Percentiles rank a stretch among this genome's conserved stretches.
Conservation (phyloP, 2,797 vertebrate genomes). For the Melanogrammus aeglefinus region DNA sequence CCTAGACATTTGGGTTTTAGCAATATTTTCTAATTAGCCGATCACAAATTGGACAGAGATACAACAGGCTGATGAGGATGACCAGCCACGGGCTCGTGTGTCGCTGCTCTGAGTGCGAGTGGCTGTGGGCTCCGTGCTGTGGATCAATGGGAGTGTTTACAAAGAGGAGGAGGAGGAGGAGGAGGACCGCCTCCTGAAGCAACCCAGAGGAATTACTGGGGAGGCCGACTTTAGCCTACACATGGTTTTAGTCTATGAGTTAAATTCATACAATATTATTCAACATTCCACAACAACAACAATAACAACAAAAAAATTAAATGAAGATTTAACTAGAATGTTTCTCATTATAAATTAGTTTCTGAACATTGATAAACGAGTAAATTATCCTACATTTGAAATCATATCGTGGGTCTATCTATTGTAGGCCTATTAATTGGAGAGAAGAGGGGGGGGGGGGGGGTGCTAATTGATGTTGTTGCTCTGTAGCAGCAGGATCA, state of each 20-base stretch:
- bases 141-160: slow-evolving; percentile 71
- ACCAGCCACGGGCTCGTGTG: slow-evolving; percentile 20
- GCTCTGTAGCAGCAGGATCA: background rate
- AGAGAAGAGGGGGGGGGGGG: background rate
- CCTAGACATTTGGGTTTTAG: background rate
- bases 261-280: background rate
- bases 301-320: background rate
- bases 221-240: too few relatives aligned
- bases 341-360: background rate
- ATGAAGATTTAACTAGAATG: background rate
- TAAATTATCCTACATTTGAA: background rate
- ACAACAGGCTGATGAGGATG: slow-evolving; percentile 18
- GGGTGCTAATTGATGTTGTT: background rate
- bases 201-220: too few relatives aligned
- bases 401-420: background rate
- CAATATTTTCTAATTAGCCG: background rate
- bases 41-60: background rate
- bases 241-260: background rate
- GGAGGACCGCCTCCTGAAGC: background rate
- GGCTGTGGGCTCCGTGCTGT: slow-evolving; percentile 5
- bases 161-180: slow-evolving; percentile 17
- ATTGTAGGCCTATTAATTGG: background rate
- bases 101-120: slow-evolving; percentile 29
- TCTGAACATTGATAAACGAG: background rate
- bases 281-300: background rate